Percentiles rank a stretch among this genome's conserved stretches.
phyloP scores from a whole-genome alignment of 1,140 invertebrate genomes.

The Diorhabda carinulata region DNA sequence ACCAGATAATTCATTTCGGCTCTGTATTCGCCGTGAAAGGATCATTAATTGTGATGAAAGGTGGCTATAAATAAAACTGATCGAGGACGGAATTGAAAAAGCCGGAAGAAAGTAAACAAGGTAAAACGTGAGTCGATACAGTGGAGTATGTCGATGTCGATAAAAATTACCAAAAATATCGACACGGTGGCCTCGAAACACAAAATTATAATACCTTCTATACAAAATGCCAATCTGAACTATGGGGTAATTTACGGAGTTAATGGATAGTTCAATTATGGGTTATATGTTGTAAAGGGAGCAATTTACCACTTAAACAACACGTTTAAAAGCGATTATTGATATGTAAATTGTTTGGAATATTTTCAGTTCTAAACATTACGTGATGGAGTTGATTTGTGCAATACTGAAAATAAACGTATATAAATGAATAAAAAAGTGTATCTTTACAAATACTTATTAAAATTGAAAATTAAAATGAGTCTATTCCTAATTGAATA shows the following conservation, averaged over 20 bases:
- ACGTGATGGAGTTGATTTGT: too few relatives aligned
- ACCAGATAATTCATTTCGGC: conserved; percentile 2
- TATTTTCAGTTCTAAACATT: too few relatives aligned
- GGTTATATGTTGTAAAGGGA: neutral
- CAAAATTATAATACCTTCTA: neutral
- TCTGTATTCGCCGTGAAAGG: neutral
- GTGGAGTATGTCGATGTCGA: neutral
- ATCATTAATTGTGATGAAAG: conserved; percentile 1
- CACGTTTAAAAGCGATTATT: too few relatives aligned
- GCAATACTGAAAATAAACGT: too few relatives aligned
- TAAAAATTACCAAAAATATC: conserved; percentile 3
- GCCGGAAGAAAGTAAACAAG: conserved; percentile 1
- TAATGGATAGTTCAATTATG: conserved; percentile 3
- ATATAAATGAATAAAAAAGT: too few relatives aligned
- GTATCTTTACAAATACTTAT: too few relatives aligned
- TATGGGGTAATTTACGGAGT: neutral
- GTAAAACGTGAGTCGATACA: conserved; percentile 2
- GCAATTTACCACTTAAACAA: too few relatives aligned
- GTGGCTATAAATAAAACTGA: neutral
- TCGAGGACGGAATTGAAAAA: conserved; percentile 2
- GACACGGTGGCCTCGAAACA: neutral
- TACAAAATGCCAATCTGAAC: neutral
- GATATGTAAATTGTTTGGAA: too few relatives aligned
- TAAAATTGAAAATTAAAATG: too few relatives aligned
- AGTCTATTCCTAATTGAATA: too few relatives aligned